Evolutionary conservation across 2,888 invertebrate species (phyloP).

Genomic region (Salticus scenicus): DNA sequence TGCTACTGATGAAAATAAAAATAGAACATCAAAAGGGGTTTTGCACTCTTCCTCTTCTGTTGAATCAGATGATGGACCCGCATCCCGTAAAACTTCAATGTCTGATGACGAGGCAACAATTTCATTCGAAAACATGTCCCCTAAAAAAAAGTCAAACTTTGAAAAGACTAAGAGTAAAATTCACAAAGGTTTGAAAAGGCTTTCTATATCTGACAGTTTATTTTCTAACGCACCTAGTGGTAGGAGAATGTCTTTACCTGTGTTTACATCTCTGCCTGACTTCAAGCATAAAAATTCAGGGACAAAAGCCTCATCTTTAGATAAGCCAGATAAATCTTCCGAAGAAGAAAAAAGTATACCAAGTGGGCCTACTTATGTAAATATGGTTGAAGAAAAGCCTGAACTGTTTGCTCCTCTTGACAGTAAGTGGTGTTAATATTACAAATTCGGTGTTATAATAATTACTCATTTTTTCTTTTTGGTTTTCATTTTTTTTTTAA

Average conservation of each 20-base stretch:
- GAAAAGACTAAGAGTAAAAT: constrained; percentile 60
- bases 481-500: too few relatives aligned
- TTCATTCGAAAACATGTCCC: constrained; percentile 30
- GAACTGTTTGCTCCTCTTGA: constrained; percentile 69
- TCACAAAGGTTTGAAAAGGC: constrained; percentile 46
- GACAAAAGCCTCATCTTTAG: constrained; percentile 21
- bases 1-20: constrained; percentile 7
- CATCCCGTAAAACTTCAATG: constrained; percentile 53
- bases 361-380: constrained; percentile 80
- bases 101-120: constrained; percentile 42
- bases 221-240: constrained; percentile 32
- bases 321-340: constrained; percentile 17
- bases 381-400: constrained; percentile 90
- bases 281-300: constrained; percentile 47
- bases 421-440: constrained; percentile 66
- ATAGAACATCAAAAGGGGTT: not conserved
- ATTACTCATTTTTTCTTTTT: too few relatives aligned
- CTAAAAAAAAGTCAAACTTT: constrained; percentile 61
- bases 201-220: constrained; percentile 57
- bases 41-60: constrained; percentile 42
- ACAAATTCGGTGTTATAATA: too few relatives aligned
- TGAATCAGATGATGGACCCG: constrained; percentile 43
- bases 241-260: constrained; percentile 55
- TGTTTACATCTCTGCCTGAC: constrained; percentile 48
- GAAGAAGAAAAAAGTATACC: constrained; percentile 14